Percentiles rank a stretch among this genome's conserved stretches.
Evolutionary conservation across 2,113 vertebrate species (phyloP).

Genomic region (Cheilinus undulatus): DNA sequence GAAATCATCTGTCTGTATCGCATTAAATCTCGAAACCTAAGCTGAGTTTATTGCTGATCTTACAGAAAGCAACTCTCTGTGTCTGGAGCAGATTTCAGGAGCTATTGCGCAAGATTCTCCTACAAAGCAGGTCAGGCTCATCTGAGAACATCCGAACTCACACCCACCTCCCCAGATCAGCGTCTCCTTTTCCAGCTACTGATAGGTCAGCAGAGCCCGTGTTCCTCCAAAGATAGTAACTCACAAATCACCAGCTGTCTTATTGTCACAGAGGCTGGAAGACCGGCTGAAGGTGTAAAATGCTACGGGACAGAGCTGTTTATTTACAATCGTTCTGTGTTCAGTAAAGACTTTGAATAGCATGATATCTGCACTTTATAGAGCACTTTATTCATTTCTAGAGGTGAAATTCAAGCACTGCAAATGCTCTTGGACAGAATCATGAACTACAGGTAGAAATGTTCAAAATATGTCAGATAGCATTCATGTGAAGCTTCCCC

Average conservation of each 20-base stretch:
- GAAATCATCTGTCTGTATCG: no score
- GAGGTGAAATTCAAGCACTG: no score
- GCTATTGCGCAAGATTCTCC: slow-evolving; percentile 45
- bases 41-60: slow-evolving; percentile 29
- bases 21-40: slow-evolving; percentile 4
- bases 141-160: slow-evolving; percentile 44
- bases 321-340: not conserved
- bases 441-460: no score
- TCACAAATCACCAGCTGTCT: slow-evolving; percentile 65
- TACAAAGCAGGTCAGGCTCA: slow-evolving; percentile 67
- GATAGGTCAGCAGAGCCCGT: slow-evolving; percentile 52
- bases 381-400: no score
- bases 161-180: slow-evolving; percentile 32
- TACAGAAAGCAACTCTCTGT: slow-evolving; percentile 28
- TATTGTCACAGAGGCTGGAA: slow-evolving; percentile 52
- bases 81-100: slow-evolving; percentile 39
- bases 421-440: no score
- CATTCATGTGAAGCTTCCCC: no score
- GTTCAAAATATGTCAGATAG: no score
- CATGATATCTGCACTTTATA: no score
- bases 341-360: no score
- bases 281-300: slow-evolving; percentile 16
- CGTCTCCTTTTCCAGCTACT: slow-evolving; percentile 42
- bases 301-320: slow-evolving; percentile 35
- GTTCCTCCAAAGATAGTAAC: slow-evolving; percentile 64